Evolutionary conservation across 1,140 invertebrate species (phyloP).

Genomic region (Trichogramma pretiosum): DNA sequence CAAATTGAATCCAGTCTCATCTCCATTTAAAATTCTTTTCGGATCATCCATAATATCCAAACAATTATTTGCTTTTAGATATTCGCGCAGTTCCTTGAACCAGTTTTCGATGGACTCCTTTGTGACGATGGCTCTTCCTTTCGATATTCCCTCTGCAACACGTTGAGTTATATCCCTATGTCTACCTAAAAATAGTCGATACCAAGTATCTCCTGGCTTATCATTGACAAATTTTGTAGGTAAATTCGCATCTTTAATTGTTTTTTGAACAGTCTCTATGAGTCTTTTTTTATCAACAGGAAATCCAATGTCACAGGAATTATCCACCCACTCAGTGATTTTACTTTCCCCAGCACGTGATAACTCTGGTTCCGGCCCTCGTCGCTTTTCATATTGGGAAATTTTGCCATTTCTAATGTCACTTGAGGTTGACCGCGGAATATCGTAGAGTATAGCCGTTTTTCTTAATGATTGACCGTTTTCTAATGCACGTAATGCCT

Average conservation of each 20-base stretch:
- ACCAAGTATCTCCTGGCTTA: too few species aligned
- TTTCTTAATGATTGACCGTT: too few species aligned
- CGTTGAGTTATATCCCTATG: background rate
- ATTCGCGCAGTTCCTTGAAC: background rate
- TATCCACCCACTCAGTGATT: too few species aligned
- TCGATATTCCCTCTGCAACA: background rate
- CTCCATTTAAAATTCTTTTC: constrained; percentile 23
- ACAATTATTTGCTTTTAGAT: background rate
- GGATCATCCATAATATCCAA: background rate
- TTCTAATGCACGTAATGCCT: too few species aligned
- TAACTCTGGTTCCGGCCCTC: too few species aligned
- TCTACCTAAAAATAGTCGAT: background rate
- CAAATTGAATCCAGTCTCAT: constrained; percentile 25
- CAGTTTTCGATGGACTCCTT: too few species aligned
- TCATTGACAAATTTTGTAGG: background rate
- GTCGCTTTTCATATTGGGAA: too few species aligned
- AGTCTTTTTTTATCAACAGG: background rate
- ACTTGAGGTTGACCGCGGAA: too few species aligned
- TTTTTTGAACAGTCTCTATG: background rate
- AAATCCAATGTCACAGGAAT: too few species aligned
- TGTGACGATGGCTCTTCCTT: background rate
- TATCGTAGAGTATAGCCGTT: too few species aligned
- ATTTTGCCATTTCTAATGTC: too few species aligned
- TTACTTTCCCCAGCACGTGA: too few species aligned
- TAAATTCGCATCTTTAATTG: background rate